Evolutionary conservation across 2,888 invertebrate species (phyloP).

Genomic region (Eustalomyia histrio): DNA sequence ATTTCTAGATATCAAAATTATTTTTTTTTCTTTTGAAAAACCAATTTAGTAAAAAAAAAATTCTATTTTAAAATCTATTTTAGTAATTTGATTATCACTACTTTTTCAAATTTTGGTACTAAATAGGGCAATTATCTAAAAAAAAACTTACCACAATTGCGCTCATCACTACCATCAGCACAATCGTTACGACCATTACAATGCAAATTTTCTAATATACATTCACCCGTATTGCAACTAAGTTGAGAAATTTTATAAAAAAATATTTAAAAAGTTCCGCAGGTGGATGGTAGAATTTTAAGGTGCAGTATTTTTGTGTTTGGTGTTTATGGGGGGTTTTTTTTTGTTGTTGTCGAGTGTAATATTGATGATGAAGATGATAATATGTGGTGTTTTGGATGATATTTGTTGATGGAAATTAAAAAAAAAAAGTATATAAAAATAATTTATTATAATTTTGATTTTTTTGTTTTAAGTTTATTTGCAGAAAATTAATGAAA

Average conservation of each 20-base stretch:
- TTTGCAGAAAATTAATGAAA: slow-evolving; percentile 19
- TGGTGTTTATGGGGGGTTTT: background rate
- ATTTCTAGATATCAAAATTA: no score
- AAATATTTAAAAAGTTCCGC: slow-evolving; percentile 10
- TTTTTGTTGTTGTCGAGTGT: slow-evolving; percentile 21
- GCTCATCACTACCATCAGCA: slow-evolving; percentile 83
- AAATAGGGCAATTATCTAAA: background rate
- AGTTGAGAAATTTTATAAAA: slow-evolving; percentile 39
- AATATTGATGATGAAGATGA: slow-evolving; percentile 6
- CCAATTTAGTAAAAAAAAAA: background rate
- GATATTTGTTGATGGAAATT: background rate
- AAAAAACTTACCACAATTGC: slow-evolving; percentile 81
- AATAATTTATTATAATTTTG: background rate
- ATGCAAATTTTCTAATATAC: slow-evolving; percentile 81
- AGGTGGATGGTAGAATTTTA: slow-evolving; percentile 34
- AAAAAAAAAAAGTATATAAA: background rate
- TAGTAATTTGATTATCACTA: background rate
- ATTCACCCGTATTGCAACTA: slow-evolving; percentile 83
- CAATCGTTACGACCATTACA: slow-evolving; percentile 82
- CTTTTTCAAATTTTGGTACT: background rate
- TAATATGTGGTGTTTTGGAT: background rate
- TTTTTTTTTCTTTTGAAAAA: no score
- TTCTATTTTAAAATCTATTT: background rate
- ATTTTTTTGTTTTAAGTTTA: background rate
- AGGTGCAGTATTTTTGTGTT: slow-evolving; percentile 13